Evolutionary conservation across 2,113 vertebrate genomes (phyloP).

Genomic region (Choloepus hoffmanni): DNA sequence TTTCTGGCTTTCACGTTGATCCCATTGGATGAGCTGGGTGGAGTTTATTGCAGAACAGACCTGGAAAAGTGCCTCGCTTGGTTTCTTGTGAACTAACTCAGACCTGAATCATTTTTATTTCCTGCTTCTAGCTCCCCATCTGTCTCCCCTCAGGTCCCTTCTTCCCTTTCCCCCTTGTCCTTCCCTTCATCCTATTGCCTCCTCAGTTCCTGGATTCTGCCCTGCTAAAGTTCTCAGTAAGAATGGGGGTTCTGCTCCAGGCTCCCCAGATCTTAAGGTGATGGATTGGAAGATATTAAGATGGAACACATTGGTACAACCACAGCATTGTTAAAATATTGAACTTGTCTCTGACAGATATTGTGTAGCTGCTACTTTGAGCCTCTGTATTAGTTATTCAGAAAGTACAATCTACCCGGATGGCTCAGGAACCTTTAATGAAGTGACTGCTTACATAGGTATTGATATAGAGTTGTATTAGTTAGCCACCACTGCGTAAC

Average conservation of each 20-base stretch:
- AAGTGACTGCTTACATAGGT: not conserved
- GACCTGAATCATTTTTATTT: not conserved
- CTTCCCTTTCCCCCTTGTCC: too few relatives aligned
- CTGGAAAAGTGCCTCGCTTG: not conserved
- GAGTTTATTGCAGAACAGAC: not conserved
- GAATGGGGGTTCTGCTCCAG: not conserved
- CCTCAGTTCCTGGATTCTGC: not conserved
- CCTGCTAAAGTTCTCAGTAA: not conserved
- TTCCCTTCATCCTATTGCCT: accelerated
- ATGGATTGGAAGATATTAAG: not conserved
- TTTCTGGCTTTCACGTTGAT: not conserved
- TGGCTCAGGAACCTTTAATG: not conserved
- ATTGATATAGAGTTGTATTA: not conserved
- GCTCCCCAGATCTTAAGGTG: not conserved
- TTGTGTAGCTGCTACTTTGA: not conserved
- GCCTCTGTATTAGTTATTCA: not conserved
- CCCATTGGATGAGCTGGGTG: not conserved
- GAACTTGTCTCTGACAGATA: not conserved
- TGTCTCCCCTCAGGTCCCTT: not conserved
- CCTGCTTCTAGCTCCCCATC: not conserved
- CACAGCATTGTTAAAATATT: not conserved
- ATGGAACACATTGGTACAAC: not conserved
- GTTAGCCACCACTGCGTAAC: not conserved
- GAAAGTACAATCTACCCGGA: not conserved
- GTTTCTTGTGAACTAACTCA: not conserved